These are phyloP conservation scores for Tetragnatha montana DNA, from an alignment of 2,888 invertebrate species.

Conservation along the genomic window DNA sequence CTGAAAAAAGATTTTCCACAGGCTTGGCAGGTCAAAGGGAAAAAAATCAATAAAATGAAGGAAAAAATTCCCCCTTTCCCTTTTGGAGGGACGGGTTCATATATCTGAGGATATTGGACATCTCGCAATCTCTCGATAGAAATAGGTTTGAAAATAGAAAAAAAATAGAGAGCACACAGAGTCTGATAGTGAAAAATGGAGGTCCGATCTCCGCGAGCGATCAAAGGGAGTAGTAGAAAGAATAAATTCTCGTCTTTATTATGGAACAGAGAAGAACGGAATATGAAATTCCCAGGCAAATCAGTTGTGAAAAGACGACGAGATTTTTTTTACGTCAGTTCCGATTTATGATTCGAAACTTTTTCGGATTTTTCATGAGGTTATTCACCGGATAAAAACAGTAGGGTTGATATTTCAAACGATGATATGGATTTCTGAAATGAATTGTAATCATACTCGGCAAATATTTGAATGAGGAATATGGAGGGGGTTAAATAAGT, in stretches of 20 bases:
- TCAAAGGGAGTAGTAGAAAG: no score
- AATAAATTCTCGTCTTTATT: background rate
- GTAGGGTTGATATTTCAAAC: background rate
- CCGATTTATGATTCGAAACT: background rate
- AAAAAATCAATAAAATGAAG: no score
- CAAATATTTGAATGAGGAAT: no score
- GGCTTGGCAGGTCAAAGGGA: background rate
- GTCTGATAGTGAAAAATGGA: slow-evolving; percentile 33
- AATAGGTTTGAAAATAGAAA: background rate
- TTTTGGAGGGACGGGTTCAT: background rate
- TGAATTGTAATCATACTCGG: no score
- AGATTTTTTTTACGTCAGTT: background rate
- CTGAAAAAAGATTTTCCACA: background rate
- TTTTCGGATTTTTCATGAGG: background rate
- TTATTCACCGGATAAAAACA: background rate
- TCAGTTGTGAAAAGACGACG: background rate
- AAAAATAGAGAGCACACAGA: background rate
- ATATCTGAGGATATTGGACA: slow-evolving; percentile 33
- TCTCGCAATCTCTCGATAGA: slow-evolving; percentile 5
- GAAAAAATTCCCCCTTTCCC: background rate
- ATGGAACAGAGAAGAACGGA: background rate
- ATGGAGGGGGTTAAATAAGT: no score
- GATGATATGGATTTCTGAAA: no score
- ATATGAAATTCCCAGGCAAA: background rate
- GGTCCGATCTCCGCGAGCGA: slow-evolving; percentile 10